Evolutionary conservation across 2,113 vertebrate species (phyloP).

Genomic region (Ifrita kowaldi): DNA sequence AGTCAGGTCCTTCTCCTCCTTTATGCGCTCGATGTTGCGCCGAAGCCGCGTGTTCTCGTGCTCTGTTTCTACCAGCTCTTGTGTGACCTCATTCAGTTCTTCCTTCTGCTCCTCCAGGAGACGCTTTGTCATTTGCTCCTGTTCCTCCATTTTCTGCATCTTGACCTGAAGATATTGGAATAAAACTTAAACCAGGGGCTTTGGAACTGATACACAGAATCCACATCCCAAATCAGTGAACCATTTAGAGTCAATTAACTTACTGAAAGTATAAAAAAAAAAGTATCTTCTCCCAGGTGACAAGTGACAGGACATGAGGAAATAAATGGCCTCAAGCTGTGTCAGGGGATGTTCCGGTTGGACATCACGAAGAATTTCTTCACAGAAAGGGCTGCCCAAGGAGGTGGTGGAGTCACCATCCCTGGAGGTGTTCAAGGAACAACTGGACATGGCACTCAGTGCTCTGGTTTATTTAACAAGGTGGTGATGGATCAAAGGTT

Average conservation of each 20-base stretch:
- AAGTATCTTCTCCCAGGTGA: neutral
- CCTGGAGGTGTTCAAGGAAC: neutral
- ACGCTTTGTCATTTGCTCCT: constrained; percentile 76
- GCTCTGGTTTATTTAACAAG: neutral
- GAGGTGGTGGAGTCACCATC: neutral
- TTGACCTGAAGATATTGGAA: constrained; percentile 74
- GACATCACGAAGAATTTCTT: neutral
- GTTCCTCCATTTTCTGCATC: constrained; percentile 77
- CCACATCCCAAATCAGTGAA: neutral
- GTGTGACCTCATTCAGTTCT: constrained; percentile 79
- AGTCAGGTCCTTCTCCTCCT: constrained; percentile 76
- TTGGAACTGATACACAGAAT: neutral
- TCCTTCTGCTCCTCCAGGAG: constrained; percentile 82
- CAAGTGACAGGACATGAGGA: neutral
- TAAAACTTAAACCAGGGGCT: neutral
- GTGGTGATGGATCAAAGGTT: neutral
- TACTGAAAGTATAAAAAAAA: neutral
- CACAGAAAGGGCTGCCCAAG: neutral
- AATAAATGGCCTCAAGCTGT: neutral
- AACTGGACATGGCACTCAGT: neutral
- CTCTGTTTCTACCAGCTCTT: constrained; percentile 85
- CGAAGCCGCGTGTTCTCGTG: constrained; percentile 80
- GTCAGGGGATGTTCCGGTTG: neutral
- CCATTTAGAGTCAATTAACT: neutral
- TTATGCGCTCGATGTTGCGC: constrained; percentile 85